Conservation (phyloP, 2,113 vertebrate species). For the Dasyurus viverrinus region DNA sequence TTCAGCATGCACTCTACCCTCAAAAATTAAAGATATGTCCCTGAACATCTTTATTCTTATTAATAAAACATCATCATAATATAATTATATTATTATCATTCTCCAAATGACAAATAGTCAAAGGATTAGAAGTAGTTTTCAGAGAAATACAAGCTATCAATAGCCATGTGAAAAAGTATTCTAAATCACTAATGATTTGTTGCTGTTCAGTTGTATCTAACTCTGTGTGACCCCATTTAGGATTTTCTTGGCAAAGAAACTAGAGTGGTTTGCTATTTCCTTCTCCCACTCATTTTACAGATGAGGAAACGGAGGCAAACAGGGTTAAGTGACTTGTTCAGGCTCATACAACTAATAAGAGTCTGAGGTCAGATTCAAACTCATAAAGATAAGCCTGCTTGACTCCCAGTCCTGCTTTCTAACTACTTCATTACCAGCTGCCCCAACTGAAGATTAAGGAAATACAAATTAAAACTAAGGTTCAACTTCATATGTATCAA, state of each 20-base stretch:
- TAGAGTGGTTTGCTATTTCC: too few relatives aligned
- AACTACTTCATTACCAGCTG: neutral
- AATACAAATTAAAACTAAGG: neutral
- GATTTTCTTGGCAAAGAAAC: too few relatives aligned
- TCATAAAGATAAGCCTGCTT: neutral
- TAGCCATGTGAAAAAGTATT: neutral
- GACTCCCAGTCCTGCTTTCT: too few relatives aligned
- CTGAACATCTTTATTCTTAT: neutral
- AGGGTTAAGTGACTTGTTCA: neutral
- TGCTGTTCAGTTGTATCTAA: too few relatives aligned
- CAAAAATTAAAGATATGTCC: neutral
- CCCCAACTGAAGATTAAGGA: neutral
- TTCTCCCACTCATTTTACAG: too few relatives aligned
- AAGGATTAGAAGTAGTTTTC: neutral
- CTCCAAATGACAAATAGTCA: neutral
- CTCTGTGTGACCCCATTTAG: too few relatives aligned
- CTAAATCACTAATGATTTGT: neutral
- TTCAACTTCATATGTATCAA: neutral
- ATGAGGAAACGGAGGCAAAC: neutral
- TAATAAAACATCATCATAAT: neutral
- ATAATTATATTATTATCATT: neutral
- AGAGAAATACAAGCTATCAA: neutral
- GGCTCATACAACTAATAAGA: neutral
- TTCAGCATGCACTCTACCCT: neutral
- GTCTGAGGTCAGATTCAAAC: neutral